Evolutionary conservation across 2,797 vertebrate species (phyloP).

Genomic region (Hipposideros larvatus): DNA sequence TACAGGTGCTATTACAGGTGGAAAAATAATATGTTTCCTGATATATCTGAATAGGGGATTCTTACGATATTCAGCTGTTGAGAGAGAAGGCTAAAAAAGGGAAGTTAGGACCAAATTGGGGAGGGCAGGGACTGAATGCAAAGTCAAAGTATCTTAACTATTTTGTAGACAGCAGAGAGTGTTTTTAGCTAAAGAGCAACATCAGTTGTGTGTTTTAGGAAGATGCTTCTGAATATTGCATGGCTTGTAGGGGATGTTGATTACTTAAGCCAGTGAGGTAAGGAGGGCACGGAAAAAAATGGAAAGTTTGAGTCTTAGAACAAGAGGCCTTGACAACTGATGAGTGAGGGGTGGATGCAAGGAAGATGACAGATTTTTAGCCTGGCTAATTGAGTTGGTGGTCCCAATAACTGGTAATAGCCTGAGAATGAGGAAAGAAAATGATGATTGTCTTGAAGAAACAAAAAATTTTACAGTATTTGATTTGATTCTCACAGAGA

Average conservation of each 20-base stretch:
- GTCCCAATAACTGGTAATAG: neutral
- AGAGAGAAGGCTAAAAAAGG: neutral
- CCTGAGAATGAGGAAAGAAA: constrained; percentile 7
- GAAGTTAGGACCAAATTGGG: neutral
- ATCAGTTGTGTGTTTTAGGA: neutral
- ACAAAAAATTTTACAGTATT: neutral
- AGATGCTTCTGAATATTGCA: neutral
- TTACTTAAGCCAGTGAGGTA: neutral
- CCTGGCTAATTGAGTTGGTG: neutral
- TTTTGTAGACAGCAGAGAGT: neutral
- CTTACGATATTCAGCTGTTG: neutral
- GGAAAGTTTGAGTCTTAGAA: neutral
- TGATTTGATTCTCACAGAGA: neutral
- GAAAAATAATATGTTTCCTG: constrained; percentile 30
- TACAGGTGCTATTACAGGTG: neutral
- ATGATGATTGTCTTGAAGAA: neutral
- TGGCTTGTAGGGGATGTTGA: neutral
- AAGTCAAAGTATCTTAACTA: neutral
- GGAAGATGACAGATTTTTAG: constrained; percentile 26
- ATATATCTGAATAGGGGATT: neutral
- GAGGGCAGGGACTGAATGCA: neutral
- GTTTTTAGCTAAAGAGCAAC: neutral
- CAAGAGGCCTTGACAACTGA: neutral
- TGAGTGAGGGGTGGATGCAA: neutral
- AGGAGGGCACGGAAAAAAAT: neutral